A percentile compares a stretch with the other conserved stretches of the same genome.
Conservation (phyloP, 1,140 invertebrate genomes). For the Ceratosolen solmsi region DNA sequence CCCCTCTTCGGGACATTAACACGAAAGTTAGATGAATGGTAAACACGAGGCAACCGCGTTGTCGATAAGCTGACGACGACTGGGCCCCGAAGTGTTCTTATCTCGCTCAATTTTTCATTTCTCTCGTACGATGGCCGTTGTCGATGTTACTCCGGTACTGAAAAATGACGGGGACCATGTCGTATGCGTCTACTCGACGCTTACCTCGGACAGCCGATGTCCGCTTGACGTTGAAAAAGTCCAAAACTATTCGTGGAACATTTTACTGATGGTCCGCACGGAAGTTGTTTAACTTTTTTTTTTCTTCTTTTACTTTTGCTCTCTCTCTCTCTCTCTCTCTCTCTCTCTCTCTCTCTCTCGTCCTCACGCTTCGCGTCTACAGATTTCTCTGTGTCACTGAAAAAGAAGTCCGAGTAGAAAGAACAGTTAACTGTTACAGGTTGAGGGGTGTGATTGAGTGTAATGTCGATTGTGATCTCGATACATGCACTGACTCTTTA, state of each 20-base stretch:
- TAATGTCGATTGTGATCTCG: conserved; percentile 38
- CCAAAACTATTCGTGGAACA: conserved; percentile 17
- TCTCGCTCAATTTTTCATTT: conserved; percentile 44
- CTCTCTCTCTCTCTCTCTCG: background rate
- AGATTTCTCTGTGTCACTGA: background rate
- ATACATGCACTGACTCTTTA: conserved; percentile 36
- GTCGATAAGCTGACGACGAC: conserved; percentile 27
- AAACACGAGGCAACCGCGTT: conserved; percentile 8
- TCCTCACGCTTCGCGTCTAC: background rate
- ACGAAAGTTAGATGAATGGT: background rate
- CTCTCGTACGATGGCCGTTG: background rate
- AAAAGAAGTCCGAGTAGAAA: conserved; percentile 5
- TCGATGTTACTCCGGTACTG: conserved; percentile 31
- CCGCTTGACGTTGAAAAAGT: conserved; percentile 14
- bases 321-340: background rate
- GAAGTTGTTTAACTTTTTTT: conserved; percentile 40
- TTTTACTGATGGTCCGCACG: conserved; percentile 28
- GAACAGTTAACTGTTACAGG: conserved; percentile 38
- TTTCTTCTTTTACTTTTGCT: no score
- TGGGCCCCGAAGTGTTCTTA: conserved; percentile 30
- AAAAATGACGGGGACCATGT: conserved; percentile 24
- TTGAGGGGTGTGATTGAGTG: conserved; percentile 48
- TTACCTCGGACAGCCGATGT: background rate
- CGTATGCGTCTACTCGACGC: background rate
- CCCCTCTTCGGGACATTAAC: background rate